A percentile compares a stretch with the other conserved stretches of the same genome.
Conservation (phyloP, 1,140 invertebrate species). For the Sinonovacula constricta region DNA sequence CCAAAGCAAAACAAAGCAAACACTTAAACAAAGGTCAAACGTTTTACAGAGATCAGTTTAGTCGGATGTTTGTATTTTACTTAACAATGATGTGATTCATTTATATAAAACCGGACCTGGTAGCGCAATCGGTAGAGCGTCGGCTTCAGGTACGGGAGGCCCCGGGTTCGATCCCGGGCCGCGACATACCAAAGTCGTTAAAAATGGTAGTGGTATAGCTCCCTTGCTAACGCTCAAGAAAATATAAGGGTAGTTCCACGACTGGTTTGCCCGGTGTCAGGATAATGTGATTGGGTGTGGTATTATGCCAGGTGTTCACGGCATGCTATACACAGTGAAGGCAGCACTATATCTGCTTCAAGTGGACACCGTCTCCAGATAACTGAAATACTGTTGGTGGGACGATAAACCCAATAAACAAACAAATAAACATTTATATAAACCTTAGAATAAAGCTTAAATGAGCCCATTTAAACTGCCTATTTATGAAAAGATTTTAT, state of each 20-base stretch:
- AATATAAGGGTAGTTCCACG: background rate
- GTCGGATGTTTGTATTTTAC: too few species aligned
- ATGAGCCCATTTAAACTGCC: too few species aligned
- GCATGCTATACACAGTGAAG: background rate
- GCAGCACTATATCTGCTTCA: background rate
- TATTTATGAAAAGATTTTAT: too few species aligned
- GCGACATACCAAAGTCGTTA: background rate
- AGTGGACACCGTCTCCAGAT: background rate
- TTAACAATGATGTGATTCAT: too few species aligned
- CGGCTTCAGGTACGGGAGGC: too few species aligned
- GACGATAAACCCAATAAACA: background rate
- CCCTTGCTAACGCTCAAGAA: background rate
- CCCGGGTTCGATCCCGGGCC: background rate
- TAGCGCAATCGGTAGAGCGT: too few species aligned
- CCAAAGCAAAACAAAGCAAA: too few species aligned
- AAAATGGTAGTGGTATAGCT: background rate
- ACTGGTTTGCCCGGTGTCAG: background rate
- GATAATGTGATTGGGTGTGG: background rate
- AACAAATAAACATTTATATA: slow-evolving; percentile 1
- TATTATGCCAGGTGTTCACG: background rate
- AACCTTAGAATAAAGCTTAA: too few species aligned
- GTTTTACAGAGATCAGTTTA: too few species aligned
- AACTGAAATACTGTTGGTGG: background rate
- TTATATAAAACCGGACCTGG: too few species aligned
- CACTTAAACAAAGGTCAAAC: too few species aligned